Evolutionary conservation across 2,888 invertebrate species (phyloP).

Genomic region (Pristionchus maxplancki): DNA sequence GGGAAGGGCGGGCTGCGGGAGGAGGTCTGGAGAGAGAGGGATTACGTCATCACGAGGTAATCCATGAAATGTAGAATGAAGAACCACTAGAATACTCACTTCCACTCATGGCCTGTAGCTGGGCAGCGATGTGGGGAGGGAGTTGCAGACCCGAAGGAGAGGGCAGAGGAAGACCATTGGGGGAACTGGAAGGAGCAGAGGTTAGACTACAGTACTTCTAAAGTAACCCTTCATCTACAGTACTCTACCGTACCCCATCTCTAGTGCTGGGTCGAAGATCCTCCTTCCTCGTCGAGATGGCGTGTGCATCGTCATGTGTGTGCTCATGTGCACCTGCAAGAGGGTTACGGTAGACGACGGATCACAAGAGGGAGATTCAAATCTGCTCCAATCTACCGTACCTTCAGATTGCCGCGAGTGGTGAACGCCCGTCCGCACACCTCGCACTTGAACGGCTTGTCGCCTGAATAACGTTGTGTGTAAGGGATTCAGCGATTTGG

Average conservation of each 20-base stretch:
- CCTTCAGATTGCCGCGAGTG: conserved; percentile 81
- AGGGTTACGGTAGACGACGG: background rate
- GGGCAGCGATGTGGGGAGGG: conserved; percentile 46
- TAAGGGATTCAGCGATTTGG: background rate
- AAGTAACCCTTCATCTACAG: background rate
- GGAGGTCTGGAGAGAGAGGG: conserved; percentile 54
- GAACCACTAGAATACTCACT: conserved; percentile 7
- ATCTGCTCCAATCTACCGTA: background rate
- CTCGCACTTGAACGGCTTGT: conserved; percentile 82
- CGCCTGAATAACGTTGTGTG: conserved; percentile 82
- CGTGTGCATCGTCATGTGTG: conserved; percentile 74
- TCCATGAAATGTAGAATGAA: too few species aligned
- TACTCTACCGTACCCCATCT: conserved; percentile 5
- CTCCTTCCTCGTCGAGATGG: conserved; percentile 75
- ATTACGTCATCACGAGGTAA: conserved; percentile 53
- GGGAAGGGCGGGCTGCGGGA: conserved; percentile 57
- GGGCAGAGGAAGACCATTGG: conserved; percentile 30
- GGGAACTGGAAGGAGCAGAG: background rate
- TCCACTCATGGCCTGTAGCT: conserved; percentile 41
- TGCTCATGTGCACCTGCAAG: conserved; percentile 72
- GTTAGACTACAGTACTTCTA: background rate
- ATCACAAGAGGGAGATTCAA: conserved; percentile 37
- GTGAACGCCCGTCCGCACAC: conserved; percentile 79
- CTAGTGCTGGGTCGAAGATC: conserved; percentile 65
- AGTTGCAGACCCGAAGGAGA: background rate